A percentile compares a stretch with the other conserved stretches of the same genome.
Evolutionary conservation across 2,888 invertebrate species (phyloP).

Genomic region (Ectemnius continuus): DNA sequence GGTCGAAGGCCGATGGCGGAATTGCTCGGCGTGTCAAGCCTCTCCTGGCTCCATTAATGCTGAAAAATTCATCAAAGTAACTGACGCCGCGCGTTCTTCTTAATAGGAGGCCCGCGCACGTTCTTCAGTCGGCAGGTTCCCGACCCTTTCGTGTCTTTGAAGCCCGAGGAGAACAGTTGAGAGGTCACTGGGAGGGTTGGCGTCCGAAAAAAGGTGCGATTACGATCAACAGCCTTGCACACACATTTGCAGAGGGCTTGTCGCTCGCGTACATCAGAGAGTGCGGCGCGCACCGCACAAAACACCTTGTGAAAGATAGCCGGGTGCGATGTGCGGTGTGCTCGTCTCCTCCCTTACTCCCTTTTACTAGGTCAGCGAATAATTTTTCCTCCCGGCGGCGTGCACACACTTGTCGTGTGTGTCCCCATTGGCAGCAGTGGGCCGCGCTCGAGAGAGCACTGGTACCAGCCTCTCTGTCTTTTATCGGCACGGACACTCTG

Average conservation of each 20-base stretch:
- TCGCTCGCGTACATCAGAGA: no score
- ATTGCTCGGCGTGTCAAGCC: conserved; percentile 1
- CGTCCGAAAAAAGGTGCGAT: neutral
- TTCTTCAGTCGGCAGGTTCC: neutral
- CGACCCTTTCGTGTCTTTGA: neutral
- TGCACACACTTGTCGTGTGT: neutral
- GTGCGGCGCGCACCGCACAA: no score
- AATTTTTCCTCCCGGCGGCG: neutral
- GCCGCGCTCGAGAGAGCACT: neutral
- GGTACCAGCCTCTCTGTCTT: no score
- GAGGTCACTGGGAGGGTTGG: neutral
- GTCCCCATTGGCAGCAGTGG: neutral
- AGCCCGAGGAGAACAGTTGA: neutral
- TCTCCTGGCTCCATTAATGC: neutral
- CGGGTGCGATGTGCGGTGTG: no score
- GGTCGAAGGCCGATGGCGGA: conserved; percentile 6
- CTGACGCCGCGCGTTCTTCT: neutral
- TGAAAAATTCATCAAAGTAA: neutral
- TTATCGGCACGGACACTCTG: no score
- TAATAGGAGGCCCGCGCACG: no score
- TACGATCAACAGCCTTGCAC: neutral
- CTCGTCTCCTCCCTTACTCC: neutral
- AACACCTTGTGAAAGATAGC: no score
- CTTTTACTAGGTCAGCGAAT: conserved; percentile 6
- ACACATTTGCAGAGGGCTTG: no score